A percentile compares a stretch with the other conserved stretches of the same genome.
Evolutionary conservation across 2,888 invertebrate species (phyloP).

Genomic region (Hoplodrina ambigua): DNA sequence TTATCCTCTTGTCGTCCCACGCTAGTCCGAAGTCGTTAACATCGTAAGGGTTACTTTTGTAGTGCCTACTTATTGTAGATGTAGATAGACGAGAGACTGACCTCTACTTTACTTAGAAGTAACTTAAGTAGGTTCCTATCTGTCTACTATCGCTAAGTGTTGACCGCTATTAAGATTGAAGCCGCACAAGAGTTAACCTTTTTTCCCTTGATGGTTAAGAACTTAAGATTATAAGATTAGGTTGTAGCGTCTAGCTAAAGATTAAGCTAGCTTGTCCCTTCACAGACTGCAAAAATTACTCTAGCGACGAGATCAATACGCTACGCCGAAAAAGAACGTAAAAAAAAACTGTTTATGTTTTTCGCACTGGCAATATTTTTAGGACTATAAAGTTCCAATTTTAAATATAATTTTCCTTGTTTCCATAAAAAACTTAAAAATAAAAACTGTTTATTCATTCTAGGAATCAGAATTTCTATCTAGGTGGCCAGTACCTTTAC

Average conservation of each 20-base stretch:
- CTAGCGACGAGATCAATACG: no score
- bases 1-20: constrained; percentile 51
- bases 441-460: constrained; percentile 1
- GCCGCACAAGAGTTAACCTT: not conserved
- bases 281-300: no score
- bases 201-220: no score
- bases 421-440: not conserved
- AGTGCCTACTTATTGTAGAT: constrained; percentile 11
- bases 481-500: not conserved
- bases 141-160: constrained; percentile 19
- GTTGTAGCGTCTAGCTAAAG: not conserved
- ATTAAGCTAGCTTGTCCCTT: not conserved
- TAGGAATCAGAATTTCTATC: not conserved
- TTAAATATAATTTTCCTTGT: not conserved
- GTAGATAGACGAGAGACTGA: constrained; percentile 36
- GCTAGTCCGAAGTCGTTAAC: constrained; percentile 52
- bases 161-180: constrained; percentile 7
- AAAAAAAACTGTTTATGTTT: no score
- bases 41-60: constrained; percentile 42
- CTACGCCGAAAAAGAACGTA: no score
- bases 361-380: no score
- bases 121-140: not conserved
- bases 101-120: constrained; percentile 32
- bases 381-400: not conserved
- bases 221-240: no score